Evolutionary conservation across 2,113 vertebrate species (phyloP), one percentile per base, ranked within the genome.

Genomic region (Bucco capensis): DNA sequence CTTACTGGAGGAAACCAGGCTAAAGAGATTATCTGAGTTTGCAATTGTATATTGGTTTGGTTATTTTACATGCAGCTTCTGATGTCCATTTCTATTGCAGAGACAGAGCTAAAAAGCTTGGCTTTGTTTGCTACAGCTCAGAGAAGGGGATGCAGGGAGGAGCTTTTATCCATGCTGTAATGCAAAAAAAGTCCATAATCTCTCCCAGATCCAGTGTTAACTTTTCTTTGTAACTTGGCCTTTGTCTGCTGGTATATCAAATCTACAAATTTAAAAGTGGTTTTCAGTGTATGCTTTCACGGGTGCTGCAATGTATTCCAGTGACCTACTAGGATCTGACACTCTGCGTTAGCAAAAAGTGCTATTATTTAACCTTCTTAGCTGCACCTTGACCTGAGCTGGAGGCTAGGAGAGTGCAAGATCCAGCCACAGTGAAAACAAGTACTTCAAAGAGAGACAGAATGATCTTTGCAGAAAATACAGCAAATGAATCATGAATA

Each of bases 1-100:
- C 92, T 95, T 56, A 62, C 92, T 54, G 91, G 50, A 76, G 67
- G 89, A 82, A 95, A 92, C 92, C 92, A 40, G 83, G 44, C 96
- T 97, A 92, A 97, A 96, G 96, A 95, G 94, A 96, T 96, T 97
- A 97, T 86, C 74, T 15, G 22, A 86, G 92, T 93, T 76, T 91
- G 96, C 92, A 95, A 96, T 95, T 96, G 95, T 96, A 9, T 83
- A 69, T 70, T 1, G 72, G 30, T 89, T 76, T 96, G 94, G 92
- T 93, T 97, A 95, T 97, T 96, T 94, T 91, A 92, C 93, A 96
- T 87, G 90, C 42, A 14, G 37, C 88, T 90, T 96, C 96, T 95
- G 93, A 89, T 95, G 95, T 90, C 94, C 94, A 73, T 93, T 95
- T 96, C 90, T 61, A 70, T 94, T 40, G 40, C 80, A 77, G 84